These are phyloP conservation scores for Tipula unca DNA, from an alignment of 2,888 invertebrate genomes.

Conservation along the genomic window DNA sequence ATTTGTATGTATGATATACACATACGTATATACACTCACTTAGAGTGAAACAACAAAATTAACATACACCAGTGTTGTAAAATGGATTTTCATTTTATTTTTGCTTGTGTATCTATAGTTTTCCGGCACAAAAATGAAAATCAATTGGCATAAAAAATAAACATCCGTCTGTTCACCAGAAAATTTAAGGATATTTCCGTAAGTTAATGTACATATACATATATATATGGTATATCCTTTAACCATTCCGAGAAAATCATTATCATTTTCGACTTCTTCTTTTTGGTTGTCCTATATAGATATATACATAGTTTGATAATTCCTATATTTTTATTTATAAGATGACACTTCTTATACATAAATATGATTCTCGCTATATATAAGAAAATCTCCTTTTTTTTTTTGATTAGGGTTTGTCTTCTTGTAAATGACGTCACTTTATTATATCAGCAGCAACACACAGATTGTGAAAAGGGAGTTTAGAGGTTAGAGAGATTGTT, in stretches of 20 bases:
- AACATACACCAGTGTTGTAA: not conserved
- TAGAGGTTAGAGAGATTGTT: conserved; percentile 2
- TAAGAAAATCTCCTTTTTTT: not conserved
- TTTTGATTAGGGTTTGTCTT: not conserved
- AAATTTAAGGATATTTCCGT: conserved; percentile 8
- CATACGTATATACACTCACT: not conserved
- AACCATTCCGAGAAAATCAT: not conserved
- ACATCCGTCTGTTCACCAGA: not conserved
- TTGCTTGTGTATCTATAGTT: not conserved
- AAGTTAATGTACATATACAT: not conserved
- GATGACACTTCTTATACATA: not conserved
- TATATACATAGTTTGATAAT: not conserved
- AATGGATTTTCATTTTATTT: no score
- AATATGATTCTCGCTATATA: not conserved
- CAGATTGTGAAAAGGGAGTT: not conserved
- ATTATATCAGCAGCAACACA: not conserved
- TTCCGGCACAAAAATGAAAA: not conserved
- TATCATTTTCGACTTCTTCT: not conserved
- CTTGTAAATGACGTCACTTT: not conserved
- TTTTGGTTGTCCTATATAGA: not conserved
- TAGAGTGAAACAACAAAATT: not conserved
- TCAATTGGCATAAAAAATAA: not conserved
- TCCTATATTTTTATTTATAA: not conserved
- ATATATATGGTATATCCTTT: not conserved
- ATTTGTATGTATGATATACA: not conserved